Evolutionary conservation across 2,797 vertebrate species (phyloP).

Genomic region (Brachyalestes nurse): DNA sequence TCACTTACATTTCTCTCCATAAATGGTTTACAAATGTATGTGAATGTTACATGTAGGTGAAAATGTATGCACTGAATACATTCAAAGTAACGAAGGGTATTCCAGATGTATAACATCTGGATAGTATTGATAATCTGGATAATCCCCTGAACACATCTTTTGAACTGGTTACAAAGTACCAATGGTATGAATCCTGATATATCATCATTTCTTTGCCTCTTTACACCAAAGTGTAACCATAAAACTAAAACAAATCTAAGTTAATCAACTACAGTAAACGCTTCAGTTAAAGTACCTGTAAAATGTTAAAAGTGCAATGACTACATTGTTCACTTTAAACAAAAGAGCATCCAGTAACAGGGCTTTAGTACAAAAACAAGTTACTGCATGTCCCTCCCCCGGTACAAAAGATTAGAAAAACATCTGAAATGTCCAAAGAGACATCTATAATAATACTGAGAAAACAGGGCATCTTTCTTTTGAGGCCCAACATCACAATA

Average conservation of each 20-base stretch:
- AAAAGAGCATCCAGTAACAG: slow-evolving; percentile 17
- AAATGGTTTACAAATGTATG: neutral
- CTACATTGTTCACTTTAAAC: slow-evolving; percentile 41
- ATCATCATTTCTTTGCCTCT: neutral
- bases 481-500: slow-evolving; percentile 21
- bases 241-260: slow-evolving; percentile 18
- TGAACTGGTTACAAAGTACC: slow-evolving; percentile 43
- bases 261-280: slow-evolving; percentile 21
- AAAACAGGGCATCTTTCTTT: neutral
- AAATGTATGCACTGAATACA: slow-evolving; percentile 37
- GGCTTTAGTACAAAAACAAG: slow-evolving; percentile 17
- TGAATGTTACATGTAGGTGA: slow-evolving; percentile 1
- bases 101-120: slow-evolving; percentile 50
- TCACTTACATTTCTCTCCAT: neutral
- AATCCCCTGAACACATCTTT: slow-evolving; percentile 32
- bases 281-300: slow-evolving; percentile 38
- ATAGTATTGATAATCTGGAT: slow-evolving; percentile 35
- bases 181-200: slow-evolving; percentile 25
- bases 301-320: slow-evolving; percentile 58
- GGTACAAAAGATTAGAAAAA: slow-evolving; percentile 19
- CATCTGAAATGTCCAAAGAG: slow-evolving; percentile 14
- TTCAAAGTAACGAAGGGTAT: slow-evolving; percentile 25
- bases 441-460: slow-evolving; percentile 41
- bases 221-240: neutral
- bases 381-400: slow-evolving; percentile 28